Evolutionary conservation across 2,888 invertebrate genomes (phyloP), one percentile per base, ranked within the genome.

Genomic region (Dyspetes luteomarginatus): DNA sequence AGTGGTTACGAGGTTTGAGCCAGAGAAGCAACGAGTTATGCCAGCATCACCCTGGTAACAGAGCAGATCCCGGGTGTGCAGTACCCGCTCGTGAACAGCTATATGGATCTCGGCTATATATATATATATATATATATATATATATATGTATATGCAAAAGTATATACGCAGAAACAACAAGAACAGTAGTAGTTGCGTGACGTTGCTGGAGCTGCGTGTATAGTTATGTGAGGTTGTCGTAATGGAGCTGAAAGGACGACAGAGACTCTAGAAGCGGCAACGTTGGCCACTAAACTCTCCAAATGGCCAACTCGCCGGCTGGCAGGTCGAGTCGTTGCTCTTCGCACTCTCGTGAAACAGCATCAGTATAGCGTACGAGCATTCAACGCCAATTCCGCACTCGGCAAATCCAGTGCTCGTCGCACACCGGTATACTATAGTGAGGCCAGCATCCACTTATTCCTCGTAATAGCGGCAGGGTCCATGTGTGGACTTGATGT

Each of bases 221-320:
- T n/a, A n/a, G 28, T 28, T 45, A 52, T 60, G 74, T 58, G 60
- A 71, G 36, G 67, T 48, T 48, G 65, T 58, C 62, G 30, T 17
- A 48, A 36, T 24, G n/a, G 9, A 9, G 45, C 26, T 43, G 65
- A 50, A 55, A 45, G 55, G 56, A 67, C 55, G 67, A 78, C 43
- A 45, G 69, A 73, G 55, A 69, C 65, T 74, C 41, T 58, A 75
- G 64, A 45, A 56, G 64, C 75, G 77, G 74, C 74, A 71, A 72
- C 50, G 56, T 60, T 62, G 73, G 81, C 85, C 85, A 81, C 87
- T 88, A 88, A 88, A 88, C 88, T 88, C n/a, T n/a, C 87, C 84
- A 88, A 88, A 88, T 85, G 84, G 85, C 86, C 86, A 88, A 88
- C 88, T 85, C 85, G 68, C 62, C 26, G 55, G 45, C 64, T 52